phyloP scores from a whole-genome alignment of 2,797 vertebrate genomes.

The Oophaga sylvatica region DNA sequence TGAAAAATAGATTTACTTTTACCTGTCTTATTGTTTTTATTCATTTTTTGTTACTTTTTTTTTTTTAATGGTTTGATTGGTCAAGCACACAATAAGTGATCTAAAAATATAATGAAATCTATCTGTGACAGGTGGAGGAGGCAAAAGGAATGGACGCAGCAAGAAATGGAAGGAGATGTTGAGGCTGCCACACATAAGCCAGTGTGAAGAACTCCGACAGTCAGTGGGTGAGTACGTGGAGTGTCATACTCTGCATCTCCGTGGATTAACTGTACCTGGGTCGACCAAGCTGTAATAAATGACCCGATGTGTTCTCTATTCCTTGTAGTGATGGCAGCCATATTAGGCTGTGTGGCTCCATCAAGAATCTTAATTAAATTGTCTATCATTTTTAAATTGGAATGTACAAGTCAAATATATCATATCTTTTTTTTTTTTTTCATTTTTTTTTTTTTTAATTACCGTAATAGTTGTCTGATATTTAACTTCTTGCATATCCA shows the following conservation, averaged over 20 bases:
- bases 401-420: too few species aligned
- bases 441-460: too few species aligned
- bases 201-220: slow-evolving; percentile 82
- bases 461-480: too few species aligned
- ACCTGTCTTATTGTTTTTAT: too few species aligned
- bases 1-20: too few species aligned
- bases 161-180: slow-evolving; percentile 94
- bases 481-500: too few species aligned
- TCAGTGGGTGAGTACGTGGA: slow-evolving; percentile 79
- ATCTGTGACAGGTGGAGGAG: slow-evolving; percentile 77
- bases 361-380: too few species aligned
- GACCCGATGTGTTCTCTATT: not conserved
- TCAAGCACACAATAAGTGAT: not conserved
- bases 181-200: slow-evolving; percentile 85
- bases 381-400: too few species aligned
- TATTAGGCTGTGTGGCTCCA: not conserved
- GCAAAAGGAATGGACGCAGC: slow-evolving; percentile 87
- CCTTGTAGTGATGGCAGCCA: not conserved
- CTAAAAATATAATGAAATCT: not conserved
- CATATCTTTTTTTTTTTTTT: too few species aligned
- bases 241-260: not conserved
- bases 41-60: too few species aligned
- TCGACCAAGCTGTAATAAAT: too few species aligned
- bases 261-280: not conserved
- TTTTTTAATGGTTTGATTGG: not conserved